These are phyloP conservation scores for Streptopelia turtur DNA, from an alignment of 2,797 vertebrate species.

Conservation along the genomic window DNA sequence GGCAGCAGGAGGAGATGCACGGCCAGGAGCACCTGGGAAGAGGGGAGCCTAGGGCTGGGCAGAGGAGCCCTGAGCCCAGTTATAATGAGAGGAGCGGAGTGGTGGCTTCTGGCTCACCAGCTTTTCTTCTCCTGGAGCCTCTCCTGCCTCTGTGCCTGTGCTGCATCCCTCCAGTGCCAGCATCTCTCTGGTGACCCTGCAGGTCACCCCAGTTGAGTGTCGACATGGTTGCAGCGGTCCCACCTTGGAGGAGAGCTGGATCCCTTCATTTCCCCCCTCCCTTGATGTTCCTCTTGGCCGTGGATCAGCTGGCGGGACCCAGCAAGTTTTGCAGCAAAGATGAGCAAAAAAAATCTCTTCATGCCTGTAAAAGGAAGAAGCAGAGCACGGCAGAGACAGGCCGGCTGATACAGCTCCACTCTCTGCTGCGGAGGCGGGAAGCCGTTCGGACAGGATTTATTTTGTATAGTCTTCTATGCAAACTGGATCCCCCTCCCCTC, in stretches of 20 bases:
- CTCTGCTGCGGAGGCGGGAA: slow-evolving; percentile 46
- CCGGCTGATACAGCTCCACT: slow-evolving; percentile 8
- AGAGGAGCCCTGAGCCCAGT: not conserved
- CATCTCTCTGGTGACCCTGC: not conserved
- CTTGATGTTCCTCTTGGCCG: slow-evolving; percentile 23
- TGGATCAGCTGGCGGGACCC: slow-evolving; percentile 36
- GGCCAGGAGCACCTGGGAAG: not conserved
- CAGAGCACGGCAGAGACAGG: slow-evolving; percentile 20
- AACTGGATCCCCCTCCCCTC: slow-evolving; percentile 57
- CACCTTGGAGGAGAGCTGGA: not conserved
- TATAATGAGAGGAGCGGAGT: accelerated
- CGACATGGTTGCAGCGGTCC: not conserved
- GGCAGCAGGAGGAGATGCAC: not conserved
- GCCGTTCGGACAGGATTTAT: slow-evolving; percentile 62
- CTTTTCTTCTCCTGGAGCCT: not conserved
- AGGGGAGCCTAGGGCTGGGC: not conserved
- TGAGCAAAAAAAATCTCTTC: slow-evolving; percentile 12
- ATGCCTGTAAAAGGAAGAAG: slow-evolving; percentile 74
- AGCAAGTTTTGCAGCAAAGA: slow-evolving; percentile 26
- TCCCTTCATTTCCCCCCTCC: not conserved
- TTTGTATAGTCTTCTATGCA: slow-evolving; percentile 66
- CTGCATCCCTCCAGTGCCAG: accelerated
- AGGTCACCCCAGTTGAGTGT: not conserved
- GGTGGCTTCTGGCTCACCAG: not conserved
- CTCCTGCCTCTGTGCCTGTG: not conserved